Percentiles rank a stretch among this genome's conserved stretches.
Evolutionary conservation across 2,113 vertebrate genomes (phyloP).

Genomic region (Pardalotus punctatus): DNA sequence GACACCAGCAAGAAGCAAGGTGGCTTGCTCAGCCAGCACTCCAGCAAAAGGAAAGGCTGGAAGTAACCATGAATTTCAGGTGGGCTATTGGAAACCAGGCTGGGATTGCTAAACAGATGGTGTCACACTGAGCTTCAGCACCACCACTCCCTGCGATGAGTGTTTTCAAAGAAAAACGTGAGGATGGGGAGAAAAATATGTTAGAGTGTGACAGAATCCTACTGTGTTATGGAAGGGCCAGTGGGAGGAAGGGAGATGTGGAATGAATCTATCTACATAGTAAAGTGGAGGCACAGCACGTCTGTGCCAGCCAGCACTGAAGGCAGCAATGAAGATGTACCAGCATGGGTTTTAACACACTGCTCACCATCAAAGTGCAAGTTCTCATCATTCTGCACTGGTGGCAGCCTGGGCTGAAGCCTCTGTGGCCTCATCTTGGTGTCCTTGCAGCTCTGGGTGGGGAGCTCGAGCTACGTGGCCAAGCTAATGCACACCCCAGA

Average conservation of each 20-base stretch:
- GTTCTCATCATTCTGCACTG: background rate
- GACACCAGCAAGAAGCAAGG: background rate
- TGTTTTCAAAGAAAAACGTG: slow-evolving; percentile 3
- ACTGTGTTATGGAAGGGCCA: background rate
- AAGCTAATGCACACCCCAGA: background rate
- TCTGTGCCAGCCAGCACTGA: background rate
- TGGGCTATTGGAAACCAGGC: background rate
- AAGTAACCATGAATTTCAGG: slow-evolving; percentile 1
- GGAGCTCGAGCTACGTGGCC: background rate
- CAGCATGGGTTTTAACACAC: background rate
- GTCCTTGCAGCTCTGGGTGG: background rate
- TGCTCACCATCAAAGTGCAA: background rate
- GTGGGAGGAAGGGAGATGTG: slow-evolving; percentile 7
- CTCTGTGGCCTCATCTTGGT: background rate
- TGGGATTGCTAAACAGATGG: slow-evolving; percentile 32
- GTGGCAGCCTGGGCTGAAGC: background rate
- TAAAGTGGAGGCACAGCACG: background rate
- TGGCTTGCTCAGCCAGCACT: background rate
- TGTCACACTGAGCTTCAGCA: background rate
- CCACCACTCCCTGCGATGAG: background rate
- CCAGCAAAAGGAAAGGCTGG: background rate
- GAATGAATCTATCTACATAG: slow-evolving; percentile 8
- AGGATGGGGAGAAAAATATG: slow-evolving; percentile 16
- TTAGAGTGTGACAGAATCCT: slow-evolving; percentile 18
- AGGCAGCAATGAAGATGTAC: background rate